Percentiles rank a stretch among this genome's conserved stretches.
phyloP scores from a whole-genome alignment of 2,113 vertebrate genomes.

The Guaruba guarouba region DNA sequence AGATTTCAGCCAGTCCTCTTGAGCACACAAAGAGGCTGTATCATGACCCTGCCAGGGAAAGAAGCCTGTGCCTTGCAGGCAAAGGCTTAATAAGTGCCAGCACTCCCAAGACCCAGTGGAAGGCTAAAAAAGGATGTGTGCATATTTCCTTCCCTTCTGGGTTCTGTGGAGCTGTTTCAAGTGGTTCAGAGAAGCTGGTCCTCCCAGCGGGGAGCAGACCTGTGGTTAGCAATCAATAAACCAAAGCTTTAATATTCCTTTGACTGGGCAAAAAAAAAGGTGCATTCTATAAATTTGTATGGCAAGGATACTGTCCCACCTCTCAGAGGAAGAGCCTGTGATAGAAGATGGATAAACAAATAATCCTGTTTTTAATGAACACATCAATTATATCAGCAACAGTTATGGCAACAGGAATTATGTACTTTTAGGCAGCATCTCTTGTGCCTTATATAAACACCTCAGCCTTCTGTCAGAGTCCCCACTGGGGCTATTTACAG shows the following conservation, averaged over 20 bases:
- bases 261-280: constrained; percentile 30
- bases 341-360: constrained; percentile 65
- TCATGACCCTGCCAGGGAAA: neutral
- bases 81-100: neutral
- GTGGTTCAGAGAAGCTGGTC: neutral
- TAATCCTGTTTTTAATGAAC: constrained; percentile 76
- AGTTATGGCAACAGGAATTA: constrained; percentile 67
- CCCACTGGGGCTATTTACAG: constrained; percentile 74
- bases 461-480: constrained; percentile 74
- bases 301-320: neutral
- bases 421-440: constrained; percentile 68
- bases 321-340: neutral
- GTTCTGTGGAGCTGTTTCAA: neutral
- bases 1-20: neutral
- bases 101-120: neutral
- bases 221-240: constrained; percentile 61
- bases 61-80: fast-evolving
- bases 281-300: constrained; percentile 8
- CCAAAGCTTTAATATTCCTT: constrained; percentile 53
- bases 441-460: constrained; percentile 78
- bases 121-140: neutral
- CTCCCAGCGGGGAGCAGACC: neutral
- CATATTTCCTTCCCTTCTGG: neutral
- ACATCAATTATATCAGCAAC: constrained; percentile 73
- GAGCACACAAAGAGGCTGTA: neutral